These are phyloP conservation scores for Copsychus sechellarum DNA, from an alignment of 2,113 vertebrate species.

Conservation along the genomic window DNA sequence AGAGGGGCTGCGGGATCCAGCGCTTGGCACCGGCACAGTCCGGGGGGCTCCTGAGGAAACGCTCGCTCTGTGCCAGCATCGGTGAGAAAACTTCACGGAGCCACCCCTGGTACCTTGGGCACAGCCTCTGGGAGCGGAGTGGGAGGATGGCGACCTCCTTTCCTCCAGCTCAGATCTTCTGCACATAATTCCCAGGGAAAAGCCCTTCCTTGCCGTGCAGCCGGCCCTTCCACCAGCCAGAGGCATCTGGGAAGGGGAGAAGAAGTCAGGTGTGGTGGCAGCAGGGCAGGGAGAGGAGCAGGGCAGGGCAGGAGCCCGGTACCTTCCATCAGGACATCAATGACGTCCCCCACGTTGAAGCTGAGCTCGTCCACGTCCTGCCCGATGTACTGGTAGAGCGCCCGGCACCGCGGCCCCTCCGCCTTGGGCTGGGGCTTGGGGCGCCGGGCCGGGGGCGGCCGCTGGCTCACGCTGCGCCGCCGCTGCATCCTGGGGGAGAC, in stretches of 20 bases:
- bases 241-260: conserved; percentile 75
- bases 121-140: not conserved
- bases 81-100: rapidly evolving
- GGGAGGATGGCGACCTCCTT: not conserved
- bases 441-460: conserved; percentile 79
- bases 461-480: conserved; percentile 82
- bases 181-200: conserved; percentile 95
- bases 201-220: conserved; percentile 88
- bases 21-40: rapidly evolving
- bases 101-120: not conserved
- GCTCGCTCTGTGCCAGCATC: rapidly evolving
- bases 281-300: rapidly evolving
- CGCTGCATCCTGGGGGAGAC: conserved; percentile 79
- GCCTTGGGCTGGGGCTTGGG: conserved; percentile 80
- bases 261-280: rapidly evolving
- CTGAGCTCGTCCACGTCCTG: conserved; percentile 95
- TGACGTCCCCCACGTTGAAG: conserved; percentile 86
- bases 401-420: conserved; percentile 80
- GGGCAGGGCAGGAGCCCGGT: not conserved
- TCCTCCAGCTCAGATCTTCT: conserved; percentile 84
- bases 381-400: conserved; percentile 88
- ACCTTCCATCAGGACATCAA: conserved; percentile 91
- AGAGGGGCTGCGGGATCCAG: rapidly evolving
- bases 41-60: rapidly evolving
- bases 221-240: conserved; percentile 95